phyloP scores from a whole-genome alignment of 2,888 invertebrate genomes.

The Brenthis hecate region DNA sequence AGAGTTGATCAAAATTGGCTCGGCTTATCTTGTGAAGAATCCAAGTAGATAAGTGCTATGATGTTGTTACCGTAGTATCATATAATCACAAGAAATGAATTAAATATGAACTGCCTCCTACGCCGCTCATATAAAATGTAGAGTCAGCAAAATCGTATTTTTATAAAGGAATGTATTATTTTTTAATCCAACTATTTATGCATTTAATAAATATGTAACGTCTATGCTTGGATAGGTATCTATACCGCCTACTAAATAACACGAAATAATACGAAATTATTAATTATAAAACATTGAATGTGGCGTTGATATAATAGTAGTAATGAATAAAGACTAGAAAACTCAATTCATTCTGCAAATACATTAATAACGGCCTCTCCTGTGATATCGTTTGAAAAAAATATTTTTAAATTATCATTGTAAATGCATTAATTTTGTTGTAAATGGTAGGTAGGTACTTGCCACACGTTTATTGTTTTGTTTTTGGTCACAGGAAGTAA shows the following conservation, averaged over 20 bases:
- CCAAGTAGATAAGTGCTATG: slow-evolving; percentile 56
- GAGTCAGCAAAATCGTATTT: no score
- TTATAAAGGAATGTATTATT: no score
- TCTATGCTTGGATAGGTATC: neutral
- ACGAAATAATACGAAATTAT: no score
- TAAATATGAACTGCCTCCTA: neutral
- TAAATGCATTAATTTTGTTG: neutral
- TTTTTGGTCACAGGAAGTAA: slow-evolving; percentile 56
- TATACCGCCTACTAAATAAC: neutral
- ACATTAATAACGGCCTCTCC: no score
- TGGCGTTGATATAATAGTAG: no score
- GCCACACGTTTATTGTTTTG: slow-evolving; percentile 47
- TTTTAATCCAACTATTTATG: no score
- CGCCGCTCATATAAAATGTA: neutral
- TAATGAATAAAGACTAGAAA: no score
- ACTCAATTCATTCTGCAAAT: no score
- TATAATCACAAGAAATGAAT: neutral
- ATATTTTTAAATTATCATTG: neutral
- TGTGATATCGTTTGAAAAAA: no score
- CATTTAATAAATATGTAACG: no score
- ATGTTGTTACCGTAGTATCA: slow-evolving; percentile 46
- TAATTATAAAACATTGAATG: no score
- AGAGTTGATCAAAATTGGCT: slow-evolving; percentile 63
- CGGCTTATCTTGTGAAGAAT: slow-evolving; percentile 57
- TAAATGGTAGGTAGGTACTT: slow-evolving; percentile 36